Percentiles rank a stretch among this genome's conserved stretches.
Evolutionary conservation across 2,888 invertebrate genomes (phyloP).

Genomic region (Stenolophus ochropezus): DNA sequence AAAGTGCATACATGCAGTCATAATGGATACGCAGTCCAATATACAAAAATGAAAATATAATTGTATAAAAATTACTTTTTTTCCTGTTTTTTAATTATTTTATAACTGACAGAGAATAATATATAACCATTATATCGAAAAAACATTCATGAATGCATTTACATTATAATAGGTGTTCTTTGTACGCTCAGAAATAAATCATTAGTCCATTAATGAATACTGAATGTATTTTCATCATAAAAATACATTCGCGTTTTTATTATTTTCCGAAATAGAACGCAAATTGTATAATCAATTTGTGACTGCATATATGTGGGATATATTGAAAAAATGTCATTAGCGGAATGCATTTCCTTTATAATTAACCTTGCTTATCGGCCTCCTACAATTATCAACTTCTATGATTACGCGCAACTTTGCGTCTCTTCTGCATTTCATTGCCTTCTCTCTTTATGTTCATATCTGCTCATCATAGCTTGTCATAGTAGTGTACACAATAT

Average conservation of each 20-base stretch:
- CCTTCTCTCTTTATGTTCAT: background rate
- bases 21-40: slow-evolving; percentile 55
- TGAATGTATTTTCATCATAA: slow-evolving; percentile 60
- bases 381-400: background rate
- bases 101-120: slow-evolving; percentile 60
- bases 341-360: slow-evolving; percentile 49
- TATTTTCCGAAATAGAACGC: slow-evolving; percentile 57
- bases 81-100: slow-evolving; percentile 59
- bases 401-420: background rate
- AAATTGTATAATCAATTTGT: slow-evolving; percentile 58
- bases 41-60: slow-evolving; percentile 59
- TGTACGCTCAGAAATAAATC: slow-evolving; percentile 61
- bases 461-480: background rate
- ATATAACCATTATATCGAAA: slow-evolving; percentile 59
- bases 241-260: slow-evolving; percentile 58
- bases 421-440: background rate
- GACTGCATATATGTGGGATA: slow-evolving; percentile 44
- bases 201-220: slow-evolving; percentile 60
- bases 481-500: background rate
- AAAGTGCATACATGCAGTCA: slow-evolving; percentile 56
- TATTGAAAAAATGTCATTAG: slow-evolving; percentile 51
- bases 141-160: slow-evolving; percentile 59
- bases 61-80: slow-evolving; percentile 59
- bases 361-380: slow-evolving; percentile 43
- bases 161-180: slow-evolving; percentile 61